Base-by-base conservation (phyloP, 2,797 vertebrate genomes). In the Masticophis lateralis region DNA sequence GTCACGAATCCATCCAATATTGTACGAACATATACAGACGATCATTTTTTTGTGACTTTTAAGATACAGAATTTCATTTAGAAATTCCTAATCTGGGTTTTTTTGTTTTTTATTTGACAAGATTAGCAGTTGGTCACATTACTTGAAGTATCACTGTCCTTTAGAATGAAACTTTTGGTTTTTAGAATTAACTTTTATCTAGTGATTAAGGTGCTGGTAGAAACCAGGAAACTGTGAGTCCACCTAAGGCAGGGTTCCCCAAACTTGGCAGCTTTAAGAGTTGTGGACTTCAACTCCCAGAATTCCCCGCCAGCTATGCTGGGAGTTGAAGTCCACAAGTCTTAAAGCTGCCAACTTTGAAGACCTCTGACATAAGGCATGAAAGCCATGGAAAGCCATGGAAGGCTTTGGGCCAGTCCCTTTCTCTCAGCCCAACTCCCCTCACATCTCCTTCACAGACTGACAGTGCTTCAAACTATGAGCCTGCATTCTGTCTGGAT, bases 401-500 rank as follows among this genome's bases (percentile, higher is more conserved):
- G 66, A 7, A 69, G 14, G 8, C 66, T 7, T 69, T 32, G 66
- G n/a, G n/a, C 2, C 5, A 2, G 13, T 69, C 28, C 63, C 28
- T 69, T 69, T 69, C 63, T 69, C 28, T 69, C 28, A 32, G 66
- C 5, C 66, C 66, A 69, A 16, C n/a, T 32, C 13, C 6, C n/a
- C n/a, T 69, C 66, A 69, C 28, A 7, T 69, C 63, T 69, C 28
- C 5, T 32, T 32, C n/a, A 69, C 5, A 32, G n/a, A 69, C 66
- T 18, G n/a, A 32, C n/a, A 47, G 87, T 20, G 90, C 92, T 12
- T 0, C 7, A 1, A 9, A 14, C 11, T 93, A 3, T n/a, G 53
- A 4, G 0, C 55, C 14, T 92, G 61, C 32, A 32, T 92, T 88
- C 86, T 10, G 0, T 0, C 0, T 4, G 53, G 10, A 61, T 60